phyloP scores from a whole-genome alignment of 2,888 invertebrate species.

The Hyalella azteca region DNA sequence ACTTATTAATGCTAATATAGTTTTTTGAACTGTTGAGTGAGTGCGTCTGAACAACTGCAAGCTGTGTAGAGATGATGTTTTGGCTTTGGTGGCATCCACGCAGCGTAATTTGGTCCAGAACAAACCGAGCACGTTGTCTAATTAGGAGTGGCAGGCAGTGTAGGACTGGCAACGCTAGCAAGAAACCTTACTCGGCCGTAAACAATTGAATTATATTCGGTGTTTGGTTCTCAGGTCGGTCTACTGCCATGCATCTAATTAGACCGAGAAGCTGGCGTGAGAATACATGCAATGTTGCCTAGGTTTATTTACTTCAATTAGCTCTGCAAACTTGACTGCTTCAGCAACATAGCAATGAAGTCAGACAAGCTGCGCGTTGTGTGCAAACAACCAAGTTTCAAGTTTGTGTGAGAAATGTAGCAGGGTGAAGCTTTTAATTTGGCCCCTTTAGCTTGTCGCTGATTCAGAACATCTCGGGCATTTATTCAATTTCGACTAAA shows the following conservation, averaged over 20 bases:
- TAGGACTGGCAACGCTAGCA: background rate
- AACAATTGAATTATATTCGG: slow-evolving; percentile 28
- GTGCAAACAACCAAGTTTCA: too few species aligned
- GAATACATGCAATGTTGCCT: too few species aligned
- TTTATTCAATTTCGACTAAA: too few species aligned
- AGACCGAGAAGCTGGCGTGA: background rate
- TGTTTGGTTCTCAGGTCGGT: slow-evolving; percentile 6
- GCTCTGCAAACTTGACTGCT: too few species aligned
- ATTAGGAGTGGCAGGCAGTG: slow-evolving; percentile 30
- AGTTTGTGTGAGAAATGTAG: too few species aligned
- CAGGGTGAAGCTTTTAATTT: too few species aligned
- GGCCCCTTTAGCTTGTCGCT: too few species aligned
- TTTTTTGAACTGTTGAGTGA: background rate
- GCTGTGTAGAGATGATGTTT: background rate
- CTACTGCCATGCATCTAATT: slow-evolving; percentile 7
- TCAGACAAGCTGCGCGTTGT: too few species aligned
- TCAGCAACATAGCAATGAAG: too few species aligned
- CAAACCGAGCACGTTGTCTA: background rate
- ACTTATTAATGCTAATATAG: too few species aligned
- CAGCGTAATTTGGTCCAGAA: background rate
- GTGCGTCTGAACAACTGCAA: background rate
- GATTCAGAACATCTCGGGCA: too few species aligned
- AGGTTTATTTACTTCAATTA: too few species aligned
- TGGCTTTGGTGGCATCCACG: background rate
- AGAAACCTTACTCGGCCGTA: slow-evolving; percentile 13